Conservation (phyloP, 2,113 vertebrate species). For the Paramormyrops kingsleyae region DNA sequence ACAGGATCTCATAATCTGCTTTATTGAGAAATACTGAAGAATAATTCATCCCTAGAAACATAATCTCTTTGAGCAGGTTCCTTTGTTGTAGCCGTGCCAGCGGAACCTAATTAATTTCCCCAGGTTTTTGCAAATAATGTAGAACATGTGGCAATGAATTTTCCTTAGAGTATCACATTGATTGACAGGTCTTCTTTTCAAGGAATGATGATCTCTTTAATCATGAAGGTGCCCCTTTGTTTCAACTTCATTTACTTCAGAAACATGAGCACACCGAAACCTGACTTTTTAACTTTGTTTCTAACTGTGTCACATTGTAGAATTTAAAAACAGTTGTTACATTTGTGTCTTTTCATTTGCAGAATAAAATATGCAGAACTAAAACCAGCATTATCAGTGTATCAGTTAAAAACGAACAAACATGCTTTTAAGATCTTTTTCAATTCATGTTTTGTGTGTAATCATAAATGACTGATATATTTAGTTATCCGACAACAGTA, state of each 20-base stretch:
- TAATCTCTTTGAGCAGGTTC: constrained; percentile 59
- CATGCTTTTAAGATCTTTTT: neutral
- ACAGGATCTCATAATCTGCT: constrained; percentile 58
- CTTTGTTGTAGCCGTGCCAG: constrained; percentile 61
- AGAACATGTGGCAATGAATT: constrained; percentile 61
- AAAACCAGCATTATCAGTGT: neutral
- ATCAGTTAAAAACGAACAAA: neutral
- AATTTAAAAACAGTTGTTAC: neutral
- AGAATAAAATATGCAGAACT: neutral
- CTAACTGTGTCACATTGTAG: constrained; percentile 24
- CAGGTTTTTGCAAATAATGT: constrained; percentile 57
- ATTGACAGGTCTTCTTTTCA: constrained; percentile 60
- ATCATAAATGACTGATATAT: neutral
- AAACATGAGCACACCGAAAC: constrained; percentile 25
- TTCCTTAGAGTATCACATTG: constrained; percentile 55
- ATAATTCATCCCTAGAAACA: constrained; percentile 61
- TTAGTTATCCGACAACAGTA: neutral
- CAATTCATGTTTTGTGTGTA: neutral
- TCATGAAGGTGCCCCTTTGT: constrained; percentile 54
- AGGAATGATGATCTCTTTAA: constrained; percentile 55
- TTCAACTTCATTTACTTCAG: constrained; percentile 35
- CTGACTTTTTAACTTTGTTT: constrained; percentile 29
- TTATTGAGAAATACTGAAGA: constrained; percentile 62
- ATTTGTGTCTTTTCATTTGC: neutral
- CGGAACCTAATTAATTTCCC: constrained; percentile 68